phyloP scores from a whole-genome alignment of 2,797 vertebrate genomes.

The Smutsia temminckii region DNA sequence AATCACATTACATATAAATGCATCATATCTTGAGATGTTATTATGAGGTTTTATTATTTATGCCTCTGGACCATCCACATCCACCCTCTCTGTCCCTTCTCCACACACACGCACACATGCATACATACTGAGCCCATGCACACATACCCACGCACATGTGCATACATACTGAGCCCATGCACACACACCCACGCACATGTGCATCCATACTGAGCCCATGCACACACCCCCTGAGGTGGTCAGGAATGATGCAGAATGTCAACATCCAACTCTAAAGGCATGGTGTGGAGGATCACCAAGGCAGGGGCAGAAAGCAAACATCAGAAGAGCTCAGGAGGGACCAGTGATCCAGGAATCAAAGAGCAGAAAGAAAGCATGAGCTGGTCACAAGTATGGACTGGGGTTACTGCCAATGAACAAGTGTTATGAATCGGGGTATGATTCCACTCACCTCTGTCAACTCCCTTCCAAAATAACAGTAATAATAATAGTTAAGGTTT shows the following conservation, averaged over 20 bases:
- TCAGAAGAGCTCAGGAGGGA: background rate
- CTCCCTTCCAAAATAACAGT: background rate
- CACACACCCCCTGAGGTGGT: background rate
- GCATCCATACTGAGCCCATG: too few species aligned
- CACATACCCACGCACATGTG: background rate
- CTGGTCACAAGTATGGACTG: background rate
- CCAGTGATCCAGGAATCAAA: background rate
- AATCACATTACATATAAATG: background rate
- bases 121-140: background rate
- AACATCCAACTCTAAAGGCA: background rate
- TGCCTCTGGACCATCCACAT: background rate
- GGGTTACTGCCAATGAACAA: background rate
- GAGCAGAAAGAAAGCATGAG: background rate
- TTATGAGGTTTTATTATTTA: background rate
- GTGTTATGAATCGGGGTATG: background rate
- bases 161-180: background rate
- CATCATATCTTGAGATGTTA: background rate
- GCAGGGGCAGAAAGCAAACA: background rate
- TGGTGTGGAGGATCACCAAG: background rate
- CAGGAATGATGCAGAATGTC: background rate
- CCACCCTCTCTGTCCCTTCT: background rate
- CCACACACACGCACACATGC: too few species aligned
- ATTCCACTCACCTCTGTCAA: background rate
- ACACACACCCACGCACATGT: accelerated
- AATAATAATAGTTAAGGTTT: background rate